A percentile compares a stretch with the other conserved stretches of the same genome.
Evolutionary conservation across 2,888 invertebrate species (phyloP).

Genomic region (Antheraea assamensis): DNA sequence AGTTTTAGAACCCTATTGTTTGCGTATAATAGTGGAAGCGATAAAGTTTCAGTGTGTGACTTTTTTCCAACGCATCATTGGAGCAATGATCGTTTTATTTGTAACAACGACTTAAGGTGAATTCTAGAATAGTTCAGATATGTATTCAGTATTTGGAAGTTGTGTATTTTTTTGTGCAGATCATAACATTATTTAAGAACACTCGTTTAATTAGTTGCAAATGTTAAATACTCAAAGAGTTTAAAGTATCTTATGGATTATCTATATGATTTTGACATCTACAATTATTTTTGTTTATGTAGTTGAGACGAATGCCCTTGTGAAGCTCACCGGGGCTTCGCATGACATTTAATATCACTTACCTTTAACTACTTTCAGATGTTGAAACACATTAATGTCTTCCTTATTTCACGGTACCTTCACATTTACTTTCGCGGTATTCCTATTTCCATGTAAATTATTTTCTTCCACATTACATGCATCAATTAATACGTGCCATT

Average conservation of each 20-base stretch:
- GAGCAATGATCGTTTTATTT: no score
- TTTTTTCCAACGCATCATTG: no score
- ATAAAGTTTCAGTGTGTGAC: no score
- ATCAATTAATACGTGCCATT: neutral
- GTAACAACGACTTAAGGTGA: no score
- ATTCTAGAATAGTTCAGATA: no score
- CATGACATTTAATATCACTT: constrained; percentile 2
- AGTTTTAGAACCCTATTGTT: no score
- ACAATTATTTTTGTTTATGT: neutral
- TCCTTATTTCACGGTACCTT: constrained; percentile 2
- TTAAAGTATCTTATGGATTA: neutral
- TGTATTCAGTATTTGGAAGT: no score
- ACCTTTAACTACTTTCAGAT: neutral
- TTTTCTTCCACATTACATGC: neutral
- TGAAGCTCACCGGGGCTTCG: neutral
- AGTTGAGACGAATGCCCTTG: neutral
- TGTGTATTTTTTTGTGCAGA: no score
- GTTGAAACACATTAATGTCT: neutral
- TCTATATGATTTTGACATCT: neutral
- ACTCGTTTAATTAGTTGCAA: no score
- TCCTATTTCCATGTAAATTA: neutral
- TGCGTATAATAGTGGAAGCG: no score
- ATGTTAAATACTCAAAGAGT: neutral
- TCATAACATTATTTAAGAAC: no score
- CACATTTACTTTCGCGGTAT: neutral